These are phyloP conservation scores for Caenorhabditis sp. DNA, from an alignment of 2,888 invertebrate species.

Conservation along the genomic window DNA sequence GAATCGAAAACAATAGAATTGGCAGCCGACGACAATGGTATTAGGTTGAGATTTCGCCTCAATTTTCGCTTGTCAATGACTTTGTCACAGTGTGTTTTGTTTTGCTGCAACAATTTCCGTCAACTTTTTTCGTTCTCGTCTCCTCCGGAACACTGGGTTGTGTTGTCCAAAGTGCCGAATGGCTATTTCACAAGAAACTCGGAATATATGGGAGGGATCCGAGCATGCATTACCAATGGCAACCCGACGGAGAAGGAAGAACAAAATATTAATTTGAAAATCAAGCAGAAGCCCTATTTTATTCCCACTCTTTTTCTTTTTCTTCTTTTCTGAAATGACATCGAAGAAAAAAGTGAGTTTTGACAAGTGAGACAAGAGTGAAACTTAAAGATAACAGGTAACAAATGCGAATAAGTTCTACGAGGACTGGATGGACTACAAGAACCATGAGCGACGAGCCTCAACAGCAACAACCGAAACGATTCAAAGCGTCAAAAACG, in stretches of 20 bases:
- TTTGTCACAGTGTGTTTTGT: conserved; percentile 34
- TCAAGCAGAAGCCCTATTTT: conserved; percentile 10
- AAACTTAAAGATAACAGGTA: conserved; percentile 5
- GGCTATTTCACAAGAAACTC: too few relatives aligned
- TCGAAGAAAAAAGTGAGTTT: conserved; percentile 30
- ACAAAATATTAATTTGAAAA: conserved; percentile 22
- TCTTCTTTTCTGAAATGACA: conserved; percentile 14
- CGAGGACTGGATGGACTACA: conserved; percentile 61
- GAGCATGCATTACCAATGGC: conserved; percentile 11
- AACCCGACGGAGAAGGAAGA: conserved; percentile 6
- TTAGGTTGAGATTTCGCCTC: conserved; percentile 42
- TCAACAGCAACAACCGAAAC: conserved; percentile 54
- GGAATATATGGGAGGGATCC: background rate
- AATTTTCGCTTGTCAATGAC: conserved; percentile 53
- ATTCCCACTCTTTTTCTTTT: background rate
- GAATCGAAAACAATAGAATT: conserved; percentile 56
- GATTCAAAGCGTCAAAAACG: conserved; percentile 53
- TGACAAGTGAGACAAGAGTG: background rate
- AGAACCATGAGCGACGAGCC: conserved; percentile 49
- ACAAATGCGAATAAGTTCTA: conserved; percentile 39
- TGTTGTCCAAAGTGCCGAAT: too few relatives aligned
- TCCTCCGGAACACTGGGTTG: too few relatives aligned
- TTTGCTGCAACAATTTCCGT: conserved; percentile 50
- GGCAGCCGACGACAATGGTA: conserved; percentile 52
- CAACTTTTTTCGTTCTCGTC: conserved; percentile 30